Conservation (phyloP, 2,797 vertebrate species). For the Anabas testudineus region DNA sequence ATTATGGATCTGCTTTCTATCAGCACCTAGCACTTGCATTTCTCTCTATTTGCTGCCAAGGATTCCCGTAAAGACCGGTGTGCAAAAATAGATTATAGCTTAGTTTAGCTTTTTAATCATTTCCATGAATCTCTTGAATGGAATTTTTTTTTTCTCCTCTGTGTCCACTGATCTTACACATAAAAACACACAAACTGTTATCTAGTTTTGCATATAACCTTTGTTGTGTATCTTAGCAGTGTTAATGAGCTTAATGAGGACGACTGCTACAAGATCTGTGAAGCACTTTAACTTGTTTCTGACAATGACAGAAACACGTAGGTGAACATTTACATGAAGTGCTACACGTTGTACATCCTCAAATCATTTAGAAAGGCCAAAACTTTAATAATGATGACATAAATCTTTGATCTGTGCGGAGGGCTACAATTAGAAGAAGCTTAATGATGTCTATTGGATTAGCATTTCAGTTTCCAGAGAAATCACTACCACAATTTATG, state of each 20-base stretch:
- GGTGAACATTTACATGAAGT: slow-evolving; percentile 15
- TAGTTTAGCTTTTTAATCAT: slow-evolving; percentile 51
- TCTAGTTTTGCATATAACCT: background rate
- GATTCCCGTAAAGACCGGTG: slow-evolving; percentile 78
- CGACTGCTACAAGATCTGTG: background rate
- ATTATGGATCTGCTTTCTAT: slow-evolving; percentile 81
- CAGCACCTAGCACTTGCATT: slow-evolving; percentile 71
- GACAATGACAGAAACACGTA: slow-evolving; percentile 2
- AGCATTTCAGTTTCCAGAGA: slow-evolving; percentile 74
- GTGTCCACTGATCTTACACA: background rate
- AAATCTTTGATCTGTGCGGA: slow-evolving; percentile 50
- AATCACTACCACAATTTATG: slow-evolving; percentile 81
- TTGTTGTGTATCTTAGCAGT: background rate
- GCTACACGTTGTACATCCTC: background rate
- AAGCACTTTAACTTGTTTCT: background rate
- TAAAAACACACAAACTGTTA: no score
- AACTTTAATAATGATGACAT: slow-evolving; percentile 47
- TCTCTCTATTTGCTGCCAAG: slow-evolving; percentile 69
- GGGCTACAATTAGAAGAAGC: slow-evolving; percentile 73
- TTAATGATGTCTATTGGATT: slow-evolving; percentile 78
- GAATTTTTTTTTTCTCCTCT: slow-evolving; percentile 8
- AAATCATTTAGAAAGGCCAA: slow-evolving; percentile 31
- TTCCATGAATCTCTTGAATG: slow-evolving; percentile 37
- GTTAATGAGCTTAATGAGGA: slow-evolving; percentile 13
- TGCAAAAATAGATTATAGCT: slow-evolving; percentile 73